Evolutionary conservation across 2,888 invertebrate species (phyloP).

Genomic region (Drosophila paucipuncta): DNA sequence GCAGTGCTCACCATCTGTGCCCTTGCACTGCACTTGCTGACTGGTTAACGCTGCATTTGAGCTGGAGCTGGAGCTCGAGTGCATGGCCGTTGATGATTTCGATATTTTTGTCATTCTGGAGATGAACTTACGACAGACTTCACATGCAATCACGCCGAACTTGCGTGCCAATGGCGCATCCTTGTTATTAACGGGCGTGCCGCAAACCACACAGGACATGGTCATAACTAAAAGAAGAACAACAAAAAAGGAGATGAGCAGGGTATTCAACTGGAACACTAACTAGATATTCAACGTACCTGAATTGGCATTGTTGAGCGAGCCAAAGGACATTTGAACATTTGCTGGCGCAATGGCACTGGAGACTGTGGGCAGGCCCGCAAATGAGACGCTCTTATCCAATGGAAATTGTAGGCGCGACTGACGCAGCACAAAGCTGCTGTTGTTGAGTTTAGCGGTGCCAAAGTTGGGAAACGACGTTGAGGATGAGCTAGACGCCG

Average conservation of each 20-base stretch:
- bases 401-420: conserved; percentile 83
- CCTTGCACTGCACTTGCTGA: conserved; percentile 85
- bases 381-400: conserved; percentile 49
- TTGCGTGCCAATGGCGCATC: conserved; percentile 92
- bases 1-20: conserved; percentile 73
- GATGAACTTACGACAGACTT: conserved; percentile 94
- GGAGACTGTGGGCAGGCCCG: conserved; percentile 48
- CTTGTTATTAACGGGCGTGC: conserved; percentile 90
- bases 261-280: no score
- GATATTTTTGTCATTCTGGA: conserved; percentile 88
- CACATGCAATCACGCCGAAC: conserved; percentile 94
- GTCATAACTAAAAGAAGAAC: conserved; percentile 85
- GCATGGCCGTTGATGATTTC: conserved; percentile 43
- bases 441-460: conserved; percentile 59
- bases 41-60: conserved; percentile 37
- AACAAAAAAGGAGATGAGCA: not conserved
- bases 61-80: conserved; percentile 21
- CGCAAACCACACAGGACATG: conserved; percentile 92
- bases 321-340: conserved; percentile 55
- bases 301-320: conserved; percentile 25
- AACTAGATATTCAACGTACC: conserved; percentile 25
- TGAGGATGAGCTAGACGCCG: conserved; percentile 17
- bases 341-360: conserved; percentile 54
- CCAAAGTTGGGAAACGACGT: conserved; percentile 54
- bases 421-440: conserved; percentile 82